Base-by-base conservation (phyloP, 2,888 invertebrate species). In the Chalcis sispes region DNA sequence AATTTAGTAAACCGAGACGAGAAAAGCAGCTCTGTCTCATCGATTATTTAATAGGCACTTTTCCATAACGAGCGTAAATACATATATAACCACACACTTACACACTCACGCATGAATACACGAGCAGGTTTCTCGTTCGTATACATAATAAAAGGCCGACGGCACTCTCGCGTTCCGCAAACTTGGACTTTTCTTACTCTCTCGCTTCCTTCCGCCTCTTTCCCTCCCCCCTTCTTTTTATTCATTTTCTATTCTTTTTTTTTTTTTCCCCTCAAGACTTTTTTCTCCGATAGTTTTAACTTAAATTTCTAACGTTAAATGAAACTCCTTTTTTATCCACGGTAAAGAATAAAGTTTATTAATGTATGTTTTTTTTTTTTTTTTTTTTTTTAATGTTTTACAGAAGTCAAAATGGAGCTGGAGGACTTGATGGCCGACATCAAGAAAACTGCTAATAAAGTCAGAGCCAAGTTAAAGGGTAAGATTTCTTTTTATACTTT, bases 371-470 rank as follows among this genome's bases (percentile, higher is more conserved):
- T n/a, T n/a, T n/a, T n/a, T n/a, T n/a, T n/a, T n/a, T n/a, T n/a
- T n/a, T n/a, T n/a, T 20, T 62, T 66, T 20, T 20, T 83, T 32
- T 62, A 66, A 85, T 84, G 85, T 85, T 85, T 93, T 94, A 81
- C 93, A 98, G 98, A 98, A 93, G 98, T 98, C 90, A 99, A 99
- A 92, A 98, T 99, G 91, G 99, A 99, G 91, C 91, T 99, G 90
- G 99, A 99, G 92, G 99, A 99, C 92, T 94, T 99, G 88, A 99
- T 99, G 99, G 98, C 98, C 89, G 98, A 99, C 90, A 99, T 99
- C 89, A 99, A 99, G 94, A 98, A 98, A 94, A 98, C 98, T 90
- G 99, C 99, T 91, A 99, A 99, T 93, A 98, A 98, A 95, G 99
- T 99, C 88, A 94, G 98, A 91, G 96, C 96, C 90, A 98, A 98